Evolutionary conservation across 1,140 invertebrate genomes (phyloP), one percentile per base, ranked within the genome.

Genomic region (Tetramorium alpestre): DNA sequence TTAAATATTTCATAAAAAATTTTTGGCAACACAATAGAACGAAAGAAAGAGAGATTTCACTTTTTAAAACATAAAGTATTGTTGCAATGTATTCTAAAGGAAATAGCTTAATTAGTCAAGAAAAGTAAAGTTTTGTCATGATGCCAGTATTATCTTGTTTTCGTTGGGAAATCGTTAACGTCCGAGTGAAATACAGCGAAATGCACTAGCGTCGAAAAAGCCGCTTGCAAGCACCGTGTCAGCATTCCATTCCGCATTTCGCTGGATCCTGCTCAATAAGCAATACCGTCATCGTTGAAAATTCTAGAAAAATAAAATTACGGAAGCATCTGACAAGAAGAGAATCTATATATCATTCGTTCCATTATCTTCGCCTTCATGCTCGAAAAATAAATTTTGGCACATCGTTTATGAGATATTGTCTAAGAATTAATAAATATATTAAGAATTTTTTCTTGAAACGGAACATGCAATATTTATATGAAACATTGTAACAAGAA

Each of bases 231-330:
- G 82, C 47, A 85, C 73, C 72, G 47, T 73, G 82, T 85, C 72
- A 85, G 72, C 82, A 85, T 85, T 78, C 72, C 47, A 77, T 85
- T 85, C 22, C 60, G 56, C 44, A 49, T 82, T 73, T 82, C 38
- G 65, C 51, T 38, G 67, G 25, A 38, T 41, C 13, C 22, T 49
- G 73, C 38, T 77, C 82, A 65, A 85, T 85, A 85, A 85, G 38
- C 54, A 70, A 84, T 84, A 84, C 28, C 54, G 56, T 49, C 70
- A 62, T 64, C 56, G 72, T 64, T n/a, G 25, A 51, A 51, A 41
- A 54, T 28, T 13, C 25, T 58, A n/a, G 28, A 47, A 44, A 85
- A 47, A 77, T 85, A 85, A 78, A 85, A 44, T 77, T 25, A 16
- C 44, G 73, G 72, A 44, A 62, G 22, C 38, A 25, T 41, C 38